Conservation (phyloP, 2,888 invertebrate species). For the Drosophila tripunctata region DNA sequence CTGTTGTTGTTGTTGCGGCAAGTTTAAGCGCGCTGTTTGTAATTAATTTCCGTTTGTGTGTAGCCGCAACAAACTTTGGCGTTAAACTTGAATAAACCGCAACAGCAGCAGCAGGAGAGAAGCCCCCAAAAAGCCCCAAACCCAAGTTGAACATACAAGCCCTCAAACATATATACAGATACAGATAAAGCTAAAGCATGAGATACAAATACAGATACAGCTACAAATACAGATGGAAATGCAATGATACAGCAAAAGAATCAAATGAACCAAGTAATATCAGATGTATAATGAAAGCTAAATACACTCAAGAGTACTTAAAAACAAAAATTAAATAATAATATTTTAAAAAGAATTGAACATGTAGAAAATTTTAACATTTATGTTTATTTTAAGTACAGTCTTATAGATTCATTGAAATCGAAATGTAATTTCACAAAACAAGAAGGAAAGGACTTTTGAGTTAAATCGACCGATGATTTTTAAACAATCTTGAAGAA, state of each 20-base stretch:
- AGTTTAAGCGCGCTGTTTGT: constrained; percentile 72
- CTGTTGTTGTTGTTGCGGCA: constrained; percentile 32
- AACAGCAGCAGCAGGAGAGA: constrained; percentile 34
- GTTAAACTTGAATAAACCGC: constrained; percentile 68
- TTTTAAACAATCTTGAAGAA: no score
- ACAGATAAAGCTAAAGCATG: constrained; percentile 5
- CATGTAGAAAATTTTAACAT: no score
- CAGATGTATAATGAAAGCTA: neutral
- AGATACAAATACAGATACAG: constrained; percentile 12
- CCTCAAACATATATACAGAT: constrained; percentile 14
- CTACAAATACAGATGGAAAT: neutral
- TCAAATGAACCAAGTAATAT: no score
- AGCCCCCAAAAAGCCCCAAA: constrained; percentile 29
- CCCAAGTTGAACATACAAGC: constrained; percentile 6
- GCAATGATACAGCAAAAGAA: constrained; percentile 40
- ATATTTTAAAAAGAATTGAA: no score
- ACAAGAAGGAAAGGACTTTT: no score
- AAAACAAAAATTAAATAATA: neutral
- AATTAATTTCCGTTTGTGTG: constrained; percentile 78
- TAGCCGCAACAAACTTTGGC: constrained; percentile 66
- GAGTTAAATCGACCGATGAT: no score
- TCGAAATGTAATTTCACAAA: no score
- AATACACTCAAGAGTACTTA: constrained; percentile 13
- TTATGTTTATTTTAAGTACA: no score
- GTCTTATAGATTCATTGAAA: no score